Base-by-base conservation (phyloP, 2,113 vertebrate genomes). In the Corydoras sp. region DNA sequence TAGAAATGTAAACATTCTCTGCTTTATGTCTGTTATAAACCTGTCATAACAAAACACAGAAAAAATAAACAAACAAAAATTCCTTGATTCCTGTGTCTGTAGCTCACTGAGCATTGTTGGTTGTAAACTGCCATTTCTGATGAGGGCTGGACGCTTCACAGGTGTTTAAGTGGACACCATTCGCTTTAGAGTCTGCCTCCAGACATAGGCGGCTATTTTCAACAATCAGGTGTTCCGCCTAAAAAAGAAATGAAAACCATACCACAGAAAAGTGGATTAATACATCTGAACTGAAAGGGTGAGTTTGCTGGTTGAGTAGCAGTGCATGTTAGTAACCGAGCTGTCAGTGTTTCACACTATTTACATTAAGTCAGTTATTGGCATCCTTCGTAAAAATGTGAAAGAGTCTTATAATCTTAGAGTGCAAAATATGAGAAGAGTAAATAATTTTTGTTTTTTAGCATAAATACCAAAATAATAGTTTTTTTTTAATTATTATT, bases 41-140 rank as follows among this genome's bases (percentile, higher is more conserved):
- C 24, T 12, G 55, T 65, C 12, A 73, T 31, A 61, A 11, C 15
- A 30, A 51, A 12, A 50, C 9, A 14, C 13, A 7, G 15, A 10
- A 64, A 10, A 24, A 64, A 29, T n/a, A 11, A 68, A n/a, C 1
- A 56, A 58, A 14, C 6, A 49, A 8, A 30, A 12, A 59, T 11
- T 8, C 55, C 12, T 31, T 32, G 0, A 14, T 15, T 49, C 10
- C 31, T 3, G 55, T 18, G 3, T 9, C 59, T 14, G 15, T 7
- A 3, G 14, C n/a, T 94, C 85, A 92, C 65, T 79, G 64, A 0
- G 84, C 58, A 4, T 89, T 83, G 87, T 96, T 94, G 10, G 85
- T 87, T 71, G 93, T 93, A 73, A 99, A 97, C 72, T 90, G 89
- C 96, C 96, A 99, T 86, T 94, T 93, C 43, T 99, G 96, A 56